Evolutionary conservation across 1,140 invertebrate genomes (phyloP), one percentile per base, ranked within the genome.

Genomic region (Sinella curviseta): DNA sequence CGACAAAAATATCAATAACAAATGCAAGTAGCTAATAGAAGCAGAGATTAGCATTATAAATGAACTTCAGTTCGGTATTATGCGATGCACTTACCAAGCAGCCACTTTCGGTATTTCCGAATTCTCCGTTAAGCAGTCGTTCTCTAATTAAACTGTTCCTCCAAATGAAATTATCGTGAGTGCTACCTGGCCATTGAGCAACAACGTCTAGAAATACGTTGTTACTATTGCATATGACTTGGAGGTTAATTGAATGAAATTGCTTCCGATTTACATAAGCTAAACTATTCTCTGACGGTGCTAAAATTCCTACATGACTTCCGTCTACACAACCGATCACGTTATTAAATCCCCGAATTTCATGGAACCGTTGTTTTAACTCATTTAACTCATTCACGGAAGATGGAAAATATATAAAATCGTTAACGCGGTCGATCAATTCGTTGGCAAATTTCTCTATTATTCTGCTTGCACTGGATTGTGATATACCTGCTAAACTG

Each of bases 101-200:
- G 35, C 74, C 55, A 67, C n/a, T n/a, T n/a, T n/a, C n/a, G 1
- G 30, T 35, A 31, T 80, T 65, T 35, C 65, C 74, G 77, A 78
- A 82, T 80, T 77, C 76, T 33, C 81, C 80, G 16, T 30, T 14
- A 36, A 82, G 48, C 36, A 86, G 82, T 24, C 33, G 31, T 20
- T 24, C 34, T 33, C 67, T 79, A 17, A 84, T 16, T 36, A 28
- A n/a, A 24, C 79, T 83, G 36, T 83, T 76, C 16, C 80, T 78
- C 77, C 86, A 87, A 48, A 87, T 87, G 0, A 79, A 86, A 1
- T 70, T 74, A 77, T 87, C 86, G 77, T 87, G 86, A 31, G 80
- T 77, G 36, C 78, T 81, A 12, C 86, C 86, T 4, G 85, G 86
- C 86, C 85, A 88, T n/a, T 84, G 73, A 34, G 84, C 83, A 14